phyloP scores from a whole-genome alignment of 2,888 invertebrate genomes.

The Cheiracanthium punctorium region DNA sequence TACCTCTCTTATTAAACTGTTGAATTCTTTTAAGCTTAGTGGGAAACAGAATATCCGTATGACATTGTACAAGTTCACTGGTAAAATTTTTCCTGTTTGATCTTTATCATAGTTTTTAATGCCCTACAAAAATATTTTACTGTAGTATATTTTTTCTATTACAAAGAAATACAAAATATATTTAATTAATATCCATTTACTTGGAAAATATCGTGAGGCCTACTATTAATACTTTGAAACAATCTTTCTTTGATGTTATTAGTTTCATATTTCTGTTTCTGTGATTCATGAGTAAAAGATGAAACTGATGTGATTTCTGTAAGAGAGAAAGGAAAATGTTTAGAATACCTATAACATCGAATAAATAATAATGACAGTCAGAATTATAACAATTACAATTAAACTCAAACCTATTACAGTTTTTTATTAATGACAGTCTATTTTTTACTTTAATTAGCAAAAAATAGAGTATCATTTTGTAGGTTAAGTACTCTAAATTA shows the following conservation, averaged over 20 bases:
- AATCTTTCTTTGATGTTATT: background rate
- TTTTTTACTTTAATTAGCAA: too few species aligned
- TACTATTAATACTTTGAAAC: background rate
- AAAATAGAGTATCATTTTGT: too few species aligned
- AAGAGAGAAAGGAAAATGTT: background rate
- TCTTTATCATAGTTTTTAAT: slow-evolving; percentile 40
- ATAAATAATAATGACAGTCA: too few species aligned
- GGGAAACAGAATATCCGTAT: slow-evolving; percentile 44
- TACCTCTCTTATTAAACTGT: slow-evolving; percentile 32
- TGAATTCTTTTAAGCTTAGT: slow-evolving; percentile 27
- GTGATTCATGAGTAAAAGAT: slow-evolving; percentile 1
- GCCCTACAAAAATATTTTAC: slow-evolving; percentile 12
- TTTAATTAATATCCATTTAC: background rate
- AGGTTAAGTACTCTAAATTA: too few species aligned
- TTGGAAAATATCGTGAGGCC: background rate
- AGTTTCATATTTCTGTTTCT: background rate
- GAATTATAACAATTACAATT: too few species aligned
- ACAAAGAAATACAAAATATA: background rate
- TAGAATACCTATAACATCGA: too few species aligned
- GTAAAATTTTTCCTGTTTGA: slow-evolving; percentile 31
- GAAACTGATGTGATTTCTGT: background rate
- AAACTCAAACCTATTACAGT: too few species aligned
- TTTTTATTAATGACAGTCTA: too few species aligned
- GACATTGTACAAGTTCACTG: slow-evolving; percentile 47
- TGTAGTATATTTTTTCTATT: background rate